Conservation (phyloP, 2,888 invertebrate species). For the Drosophila setosimentum region DNA sequence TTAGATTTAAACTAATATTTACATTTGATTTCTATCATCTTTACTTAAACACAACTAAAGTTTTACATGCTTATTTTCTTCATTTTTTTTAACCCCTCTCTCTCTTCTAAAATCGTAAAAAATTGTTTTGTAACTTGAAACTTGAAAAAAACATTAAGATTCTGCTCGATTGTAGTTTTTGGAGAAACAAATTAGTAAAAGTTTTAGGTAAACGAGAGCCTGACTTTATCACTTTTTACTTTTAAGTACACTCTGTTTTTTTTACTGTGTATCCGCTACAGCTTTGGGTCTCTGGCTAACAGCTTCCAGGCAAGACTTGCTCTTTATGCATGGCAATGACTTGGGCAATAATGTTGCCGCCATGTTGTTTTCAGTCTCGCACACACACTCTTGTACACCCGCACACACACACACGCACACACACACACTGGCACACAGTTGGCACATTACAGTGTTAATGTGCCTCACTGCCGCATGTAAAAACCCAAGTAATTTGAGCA, state of each 20-base stretch:
- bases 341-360: conserved; percentile 72
- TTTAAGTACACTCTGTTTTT: background rate
- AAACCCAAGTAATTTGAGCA: conserved; percentile 79
- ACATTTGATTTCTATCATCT: background rate
- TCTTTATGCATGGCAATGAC: conserved; percentile 72
- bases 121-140: too few species aligned
- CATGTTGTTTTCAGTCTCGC: conserved; percentile 74
- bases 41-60: background rate
- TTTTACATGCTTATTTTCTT: background rate
- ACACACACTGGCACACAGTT: conserved; percentile 64
- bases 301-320: conserved; percentile 35
- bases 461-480: conserved; percentile 83
- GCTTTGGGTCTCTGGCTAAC: conserved; percentile 24
- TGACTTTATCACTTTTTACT: background rate
- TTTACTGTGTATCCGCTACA: background rate
- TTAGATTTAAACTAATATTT: background rate
- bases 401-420: conserved; percentile 26
- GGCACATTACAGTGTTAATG: conserved; percentile 85
- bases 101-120: accelerated
- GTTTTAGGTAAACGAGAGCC: background rate
- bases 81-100: accelerated
- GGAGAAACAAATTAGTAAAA: background rate
- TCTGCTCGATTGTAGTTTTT: background rate
- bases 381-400: conserved; percentile 6
- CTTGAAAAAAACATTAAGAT: background rate